Conservation (phyloP, 2,113 vertebrate genomes). For the Amphilophus citrinellus region DNA sequence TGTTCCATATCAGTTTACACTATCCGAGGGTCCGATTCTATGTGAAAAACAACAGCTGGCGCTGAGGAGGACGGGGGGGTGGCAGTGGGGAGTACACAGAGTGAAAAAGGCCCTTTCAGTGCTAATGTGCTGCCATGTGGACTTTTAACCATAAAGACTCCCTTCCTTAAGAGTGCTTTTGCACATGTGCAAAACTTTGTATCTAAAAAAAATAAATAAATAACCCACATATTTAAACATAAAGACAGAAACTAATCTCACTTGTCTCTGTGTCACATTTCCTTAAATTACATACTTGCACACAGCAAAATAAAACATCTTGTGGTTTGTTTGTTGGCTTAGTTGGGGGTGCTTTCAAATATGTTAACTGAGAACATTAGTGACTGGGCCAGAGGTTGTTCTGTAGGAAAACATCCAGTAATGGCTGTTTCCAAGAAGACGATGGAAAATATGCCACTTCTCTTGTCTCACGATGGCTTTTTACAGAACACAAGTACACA, state of each 20-base stretch:
- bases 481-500: neutral
- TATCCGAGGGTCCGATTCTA: slow-evolving; percentile 18
- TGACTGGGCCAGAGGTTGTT: neutral
- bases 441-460: neutral
- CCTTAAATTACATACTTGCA: neutral
- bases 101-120: slow-evolving; percentile 4
- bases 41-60: slow-evolving; percentile 77
- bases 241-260: neutral
- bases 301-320: neutral
- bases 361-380: neutral
- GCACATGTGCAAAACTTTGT: neutral
- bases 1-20: neutral
- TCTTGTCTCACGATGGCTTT: neutral
- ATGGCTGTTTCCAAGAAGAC: neutral
- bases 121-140: slow-evolving; percentile 8
- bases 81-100: neutral
- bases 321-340: slow-evolving; percentile 3
- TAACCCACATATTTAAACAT: neutral
- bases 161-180: neutral
- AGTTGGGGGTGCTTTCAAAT: neutral
- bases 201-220: neutral
- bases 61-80: slow-evolving; percentile 9
- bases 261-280: neutral
- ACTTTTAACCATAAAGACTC: neutral
- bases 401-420: neutral